Evolutionary conservation across 2,888 invertebrate genomes (phyloP), one percentile per base, ranked within the genome.

Genomic region (Listrodromus nycthemerus): DNA sequence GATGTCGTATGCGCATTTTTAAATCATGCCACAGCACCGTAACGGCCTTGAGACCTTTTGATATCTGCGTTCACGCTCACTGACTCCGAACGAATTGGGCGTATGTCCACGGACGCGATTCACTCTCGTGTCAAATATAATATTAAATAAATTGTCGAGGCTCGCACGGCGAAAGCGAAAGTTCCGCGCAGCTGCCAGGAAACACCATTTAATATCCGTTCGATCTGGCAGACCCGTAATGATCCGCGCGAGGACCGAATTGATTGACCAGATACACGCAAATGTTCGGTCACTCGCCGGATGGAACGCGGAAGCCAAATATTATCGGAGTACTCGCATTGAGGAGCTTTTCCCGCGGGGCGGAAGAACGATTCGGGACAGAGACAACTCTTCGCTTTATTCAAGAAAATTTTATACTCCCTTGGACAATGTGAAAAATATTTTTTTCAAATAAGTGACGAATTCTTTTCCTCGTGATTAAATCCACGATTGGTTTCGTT

Each of bases 31-130:
- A 30, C 69, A 48, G 48, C 27, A 30, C 69, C 27, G 27, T 69
- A 41, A 48, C 50, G 69, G 48, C 69, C 69, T 69, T 69, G 48
- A 48, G 69, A 69, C 48, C 10, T 10, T 69, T 69, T 33, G 50
- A 69, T 69, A 69, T 50, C 50, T 27, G 69, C 69, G 50, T 69
- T 69, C 50, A 69, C 69, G 50, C 50, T 69, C 69, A 50, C 69
- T 50, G 16, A 21, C 27, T 6, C 8, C 27, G 50, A 67, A 19
- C 67, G 67, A 48, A 27, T 30, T 48, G 48, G 67, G 48, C 16
- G 27, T 27, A n/a, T 27, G 48, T 24, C 27, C 48, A 27, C 27
- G n/a, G 48, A 19, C 30, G 50, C 69, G 69, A 69, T 69, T 50
- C 50, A 48, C 69, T 30, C 48, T 7, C 69, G 50, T 19, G n/a